Evolutionary conservation across 1,140 invertebrate genomes (phyloP), one percentile per base, ranked within the genome.

Genomic region (Euglossa dilemma): DNA sequence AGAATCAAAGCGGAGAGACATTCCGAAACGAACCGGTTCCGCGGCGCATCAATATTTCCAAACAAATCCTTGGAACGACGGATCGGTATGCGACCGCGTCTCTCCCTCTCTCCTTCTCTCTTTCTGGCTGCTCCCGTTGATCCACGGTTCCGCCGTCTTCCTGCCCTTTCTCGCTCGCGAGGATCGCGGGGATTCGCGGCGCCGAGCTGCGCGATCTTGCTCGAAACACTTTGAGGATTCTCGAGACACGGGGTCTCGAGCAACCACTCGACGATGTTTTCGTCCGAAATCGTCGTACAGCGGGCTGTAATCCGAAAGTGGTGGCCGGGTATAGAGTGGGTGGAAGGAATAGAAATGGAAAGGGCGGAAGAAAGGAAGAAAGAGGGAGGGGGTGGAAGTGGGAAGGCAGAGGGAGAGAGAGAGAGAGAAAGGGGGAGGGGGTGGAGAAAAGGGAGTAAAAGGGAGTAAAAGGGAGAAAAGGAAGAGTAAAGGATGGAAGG

Each of bases 191-290:
- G 69, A 63, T 66, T 43, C 36, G 43, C 63, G 36, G 36, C 9
- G 3, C 1, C 36, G 18, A 23, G 45, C 25, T 8, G 20, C 59
- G n/a, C 14, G 71, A 18, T 36, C 72, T n/a, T 66, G 52, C 18
- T 56, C 71, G 80, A 43, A 81, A 76, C 80, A 47, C 73, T 54
- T 63, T 47, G 20, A 14, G 36, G 50, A 74, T 74, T 71, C 59
- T 80, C 79, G 59, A 80, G 79, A 64, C 52, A 43, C 54, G 50
- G 11, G 25, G n/a, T 57, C 63, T 82, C 63, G 71, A 80, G 56
- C 74, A 70, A 77, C 64, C 64, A 70, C 56, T 88, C 87, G 83
- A 85, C 83, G 70, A 88, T 88, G 87, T 88, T 88, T 88, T 85
- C 83, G 84, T 75, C 64, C 83, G 86, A 85, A 88, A 88, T 88